Percentiles rank a stretch among this genome's conserved stretches.
Evolutionary conservation across 2,888 invertebrate genomes (phyloP).

Genomic region (Calameuta filiformis): DNA sequence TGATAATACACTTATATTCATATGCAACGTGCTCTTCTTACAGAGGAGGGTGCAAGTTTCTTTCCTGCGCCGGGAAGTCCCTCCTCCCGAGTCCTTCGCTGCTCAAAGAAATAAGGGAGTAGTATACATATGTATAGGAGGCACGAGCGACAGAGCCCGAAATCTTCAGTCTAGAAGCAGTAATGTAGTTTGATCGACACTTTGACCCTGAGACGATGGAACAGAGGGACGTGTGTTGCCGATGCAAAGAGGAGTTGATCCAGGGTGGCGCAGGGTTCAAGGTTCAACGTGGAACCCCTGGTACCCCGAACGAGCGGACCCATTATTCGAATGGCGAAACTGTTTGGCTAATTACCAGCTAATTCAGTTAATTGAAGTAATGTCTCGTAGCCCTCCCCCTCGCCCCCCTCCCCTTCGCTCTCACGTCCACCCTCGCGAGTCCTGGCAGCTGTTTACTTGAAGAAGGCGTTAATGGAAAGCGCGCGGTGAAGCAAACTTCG

Average conservation of each 20-base stretch:
- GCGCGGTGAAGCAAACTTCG: background rate
- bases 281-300: no score
- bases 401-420: no score
- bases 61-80: background rate
- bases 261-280: conserved; percentile 4
- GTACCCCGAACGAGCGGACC: background rate
- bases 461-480: conserved; percentile 4
- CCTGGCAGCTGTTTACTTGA: background rate
- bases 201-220: conserved; percentile 44
- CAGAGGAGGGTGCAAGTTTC: no score
- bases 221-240: conserved; percentile 5
- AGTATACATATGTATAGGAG: background rate
- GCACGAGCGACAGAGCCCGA: background rate
- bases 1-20: conserved; percentile 63
- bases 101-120: background rate
- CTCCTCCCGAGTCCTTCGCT: background rate
- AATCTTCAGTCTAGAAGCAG: conserved; percentile 34
- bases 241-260: conserved; percentile 18
- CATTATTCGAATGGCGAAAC: conserved; percentile 27
- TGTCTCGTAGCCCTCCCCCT: background rate
- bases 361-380: conserved; percentile 41
- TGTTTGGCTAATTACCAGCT: conserved; percentile 42
- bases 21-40: conserved; percentile 47
- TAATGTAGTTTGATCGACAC: conserved; percentile 54
- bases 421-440: background rate